Evolutionary conservation across 2,888 invertebrate species (phyloP), one percentile per base, ranked within the genome.

Genomic region (Macrosiphum euphorbiae): DNA sequence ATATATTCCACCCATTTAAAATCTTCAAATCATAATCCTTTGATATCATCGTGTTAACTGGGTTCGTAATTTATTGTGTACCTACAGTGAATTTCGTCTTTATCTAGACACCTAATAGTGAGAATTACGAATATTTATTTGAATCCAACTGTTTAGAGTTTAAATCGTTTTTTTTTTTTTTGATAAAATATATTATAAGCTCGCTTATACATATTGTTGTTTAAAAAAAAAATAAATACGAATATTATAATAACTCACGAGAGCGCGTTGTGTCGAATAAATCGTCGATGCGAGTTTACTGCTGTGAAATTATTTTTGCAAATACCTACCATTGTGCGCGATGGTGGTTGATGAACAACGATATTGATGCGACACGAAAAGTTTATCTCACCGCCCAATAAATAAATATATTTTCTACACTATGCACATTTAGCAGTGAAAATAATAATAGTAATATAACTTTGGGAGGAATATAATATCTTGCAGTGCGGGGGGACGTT

Each of bases 301-400:
- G n/a, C n/a, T 10, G 50, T 35, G 87, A 88, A 35, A 88, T 87
- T n/a, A 88, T 35, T 88, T 41, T 88, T 35, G 26, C 88, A 13
- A 55, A 88, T 55, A 55, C 24, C 35, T 35, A 35, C 8, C 35
- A 35, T 55, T 55, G 88, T 88, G 26, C 41, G 88, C 55, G 26
- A 24, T 20, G 3, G 20, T 28, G n/a, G 50, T 35, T 78, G 78
- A 78, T 78, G 78, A 78, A 88, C 87, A 88, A 20, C 50, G n/a
- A 50, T 88, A 52, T n/a, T 88, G 20, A 88, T 52, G 50, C n/a
- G 35, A 50, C 88, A 35, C 89, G 47, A 20, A 89, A 61, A 89
- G 20, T 61, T 41, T 16, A n/a, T n/a, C 28, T 44, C 26, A 26
- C 7, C 89, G n/a, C 89, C 47, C 44, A 55, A 61, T 61, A 61